A percentile compares a stretch with the other conserved stretches of the same genome.
Evolutionary conservation across 2,888 invertebrate species (phyloP).

Genomic region (Melikaiella ostensackeni): DNA sequence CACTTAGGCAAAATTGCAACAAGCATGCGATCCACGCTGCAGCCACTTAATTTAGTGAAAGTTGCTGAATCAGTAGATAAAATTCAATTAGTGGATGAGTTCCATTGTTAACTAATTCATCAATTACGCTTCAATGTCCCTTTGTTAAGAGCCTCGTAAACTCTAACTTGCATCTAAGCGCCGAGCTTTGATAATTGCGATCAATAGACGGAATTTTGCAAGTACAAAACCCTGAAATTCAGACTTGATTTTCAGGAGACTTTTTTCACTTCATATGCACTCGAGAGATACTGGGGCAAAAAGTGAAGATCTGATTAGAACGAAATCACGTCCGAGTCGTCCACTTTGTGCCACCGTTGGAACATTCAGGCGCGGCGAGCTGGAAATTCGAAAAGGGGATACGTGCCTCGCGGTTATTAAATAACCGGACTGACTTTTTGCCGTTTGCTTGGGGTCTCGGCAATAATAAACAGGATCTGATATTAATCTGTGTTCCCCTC

Average conservation of each 20-base stretch:
- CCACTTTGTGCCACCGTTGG: slow-evolving; percentile 34
- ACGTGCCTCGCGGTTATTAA: slow-evolving; percentile 17
- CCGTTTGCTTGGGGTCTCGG: no score
- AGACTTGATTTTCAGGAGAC: neutral
- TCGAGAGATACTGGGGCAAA: neutral
- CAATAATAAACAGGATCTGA: no score
- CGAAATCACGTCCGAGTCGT: slow-evolving; percentile 32
- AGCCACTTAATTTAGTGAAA: neutral
- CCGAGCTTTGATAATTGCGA: neutral
- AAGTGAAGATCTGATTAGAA: slow-evolving; percentile 19
- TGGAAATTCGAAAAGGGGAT: slow-evolving; percentile 55
- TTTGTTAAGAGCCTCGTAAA: neutral
- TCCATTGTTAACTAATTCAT: slow-evolving; percentile 24
- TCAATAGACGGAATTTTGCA: neutral
- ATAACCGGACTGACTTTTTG: no score
- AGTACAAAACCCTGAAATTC: neutral
- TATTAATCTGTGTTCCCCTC: no score
- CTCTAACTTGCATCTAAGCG: neutral
- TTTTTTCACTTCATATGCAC: slow-evolving; percentile 8
- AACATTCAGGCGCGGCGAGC: slow-evolving; percentile 56
- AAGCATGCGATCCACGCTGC: neutral
- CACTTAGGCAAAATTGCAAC: neutral
- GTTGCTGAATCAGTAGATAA: neutral
- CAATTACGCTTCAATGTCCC: neutral
- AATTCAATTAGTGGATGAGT: slow-evolving; percentile 6